Evolutionary conservation across 2,113 vertebrate genomes (phyloP), one percentile per base, ranked within the genome.

Genomic region (Otis tarda): DNA sequence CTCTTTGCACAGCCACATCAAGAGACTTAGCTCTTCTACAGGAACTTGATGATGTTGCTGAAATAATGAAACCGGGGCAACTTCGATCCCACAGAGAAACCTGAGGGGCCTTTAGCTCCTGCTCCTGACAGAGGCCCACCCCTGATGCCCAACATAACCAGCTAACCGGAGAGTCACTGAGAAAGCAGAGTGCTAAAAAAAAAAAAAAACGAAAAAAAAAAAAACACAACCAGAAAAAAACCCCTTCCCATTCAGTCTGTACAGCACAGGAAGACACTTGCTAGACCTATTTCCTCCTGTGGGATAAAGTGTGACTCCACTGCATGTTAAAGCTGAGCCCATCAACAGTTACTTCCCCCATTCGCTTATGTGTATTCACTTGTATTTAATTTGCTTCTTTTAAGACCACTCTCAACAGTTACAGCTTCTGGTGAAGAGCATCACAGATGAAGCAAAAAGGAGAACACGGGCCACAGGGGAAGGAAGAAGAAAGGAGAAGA

Each of bases 231-330:
- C 37, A 20, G 22, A 83, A 84, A 73, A 77, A 64, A 65, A 11
- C 21, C 76, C 87, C 92, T 98, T 98, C 97, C 97, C 97, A 97
- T 98, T 97, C 94, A 96, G 97, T 96, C 97, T 97, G 95, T 96
- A 98, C 97, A 98, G 95, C 96, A 98, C 97, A 98, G 98, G 98
- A 98, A 98, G 96, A 97, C 94, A 95, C 97, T 97, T 98, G 96
- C 94, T 97, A 94, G 95, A 97, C 95, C 93, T 93, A 97, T 97
- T 98, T 98, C 97, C 98, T 98, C 94, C 94, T 98, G 56, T 93
- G 83, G 94, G 93, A 97, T 95, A 39, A 94, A 94, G 79, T 65
- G 63, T 52, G 87, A 93, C 47, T 87, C 79, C 47, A 59, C 65
- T 55, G 83, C 49, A 61, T 23, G 61, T 61, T 86, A 86, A 93